These are phyloP conservation scores for Gulo gulo DNA, from an alignment of 2,113 vertebrate species.

Conservation along the genomic window DNA sequence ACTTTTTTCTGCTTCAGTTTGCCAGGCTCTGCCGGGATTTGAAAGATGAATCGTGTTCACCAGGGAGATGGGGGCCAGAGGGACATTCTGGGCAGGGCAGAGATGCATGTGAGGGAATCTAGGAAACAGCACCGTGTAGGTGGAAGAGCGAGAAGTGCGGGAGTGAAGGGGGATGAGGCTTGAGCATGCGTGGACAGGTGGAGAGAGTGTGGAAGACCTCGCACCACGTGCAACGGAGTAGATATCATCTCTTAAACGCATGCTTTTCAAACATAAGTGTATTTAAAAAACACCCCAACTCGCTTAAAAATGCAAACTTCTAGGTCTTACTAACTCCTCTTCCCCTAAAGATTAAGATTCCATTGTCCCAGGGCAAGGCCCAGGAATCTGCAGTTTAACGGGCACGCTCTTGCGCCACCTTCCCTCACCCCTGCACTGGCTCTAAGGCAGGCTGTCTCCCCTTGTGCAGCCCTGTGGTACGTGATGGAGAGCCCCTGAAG, in stretches of 20 bases:
- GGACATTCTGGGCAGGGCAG: background rate
- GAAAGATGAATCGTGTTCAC: background rate
- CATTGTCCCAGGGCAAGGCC: background rate
- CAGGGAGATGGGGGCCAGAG: background rate
- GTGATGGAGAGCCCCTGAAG: background rate
- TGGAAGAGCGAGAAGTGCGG: background rate
- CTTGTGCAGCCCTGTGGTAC: background rate
- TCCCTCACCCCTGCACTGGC: background rate
- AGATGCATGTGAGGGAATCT: background rate
- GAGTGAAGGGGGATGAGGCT: background rate
- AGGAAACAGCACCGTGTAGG: background rate
- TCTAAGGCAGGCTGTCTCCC: background rate
- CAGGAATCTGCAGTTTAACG: background rate
- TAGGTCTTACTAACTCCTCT: background rate
- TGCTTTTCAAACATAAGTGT: background rate
- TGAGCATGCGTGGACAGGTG: too few species aligned
- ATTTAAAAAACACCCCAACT: background rate
- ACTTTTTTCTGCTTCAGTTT: background rate
- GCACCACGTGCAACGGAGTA: accelerated
- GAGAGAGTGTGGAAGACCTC: too few species aligned
- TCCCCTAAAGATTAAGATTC: background rate
- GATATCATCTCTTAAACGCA: background rate
- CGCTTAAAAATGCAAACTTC: background rate
- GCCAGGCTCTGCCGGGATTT: background rate
- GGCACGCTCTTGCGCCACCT: background rate